Percentiles rank a stretch among this genome's conserved stretches.
Evolutionary conservation across 2,797 vertebrate species (phyloP).

Genomic region (Clamator glandarius): DNA sequence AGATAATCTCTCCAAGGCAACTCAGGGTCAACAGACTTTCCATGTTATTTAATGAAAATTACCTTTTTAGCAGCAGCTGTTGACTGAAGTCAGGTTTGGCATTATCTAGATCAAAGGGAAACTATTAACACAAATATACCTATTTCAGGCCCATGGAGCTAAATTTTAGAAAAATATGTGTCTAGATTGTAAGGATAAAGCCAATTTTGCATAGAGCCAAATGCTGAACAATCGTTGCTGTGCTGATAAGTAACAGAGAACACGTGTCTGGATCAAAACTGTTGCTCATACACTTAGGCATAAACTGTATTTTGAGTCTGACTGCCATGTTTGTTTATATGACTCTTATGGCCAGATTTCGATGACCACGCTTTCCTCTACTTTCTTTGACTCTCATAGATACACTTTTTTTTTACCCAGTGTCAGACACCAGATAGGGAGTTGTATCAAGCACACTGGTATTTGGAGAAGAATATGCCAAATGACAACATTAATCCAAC

Average conservation of each 20-base stretch:
- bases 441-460: neutral
- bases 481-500: neutral
- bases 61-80: neutral
- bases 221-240: fast-evolving
- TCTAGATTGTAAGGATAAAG: neutral
- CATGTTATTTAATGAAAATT: neutral
- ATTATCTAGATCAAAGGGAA: neutral
- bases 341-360: neutral
- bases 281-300: neutral
- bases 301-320: neutral
- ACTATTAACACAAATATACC: neutral
- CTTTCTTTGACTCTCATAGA: fast-evolving
- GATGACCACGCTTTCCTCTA: neutral
- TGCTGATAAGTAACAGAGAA: neutral
- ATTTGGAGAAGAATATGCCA: neutral
- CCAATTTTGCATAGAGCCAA: neutral
- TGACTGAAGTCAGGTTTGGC: neutral
- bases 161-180: fast-evolving
- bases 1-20: neutral
- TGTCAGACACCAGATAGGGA: neutral
- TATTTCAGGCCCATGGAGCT: fast-evolving
- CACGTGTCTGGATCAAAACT: neutral
- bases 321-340: fast-evolving
- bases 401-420: neutral
- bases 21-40: neutral